Base-by-base conservation (phyloP, 2,888 invertebrate genomes). In the Maniola hyperantus region DNA sequence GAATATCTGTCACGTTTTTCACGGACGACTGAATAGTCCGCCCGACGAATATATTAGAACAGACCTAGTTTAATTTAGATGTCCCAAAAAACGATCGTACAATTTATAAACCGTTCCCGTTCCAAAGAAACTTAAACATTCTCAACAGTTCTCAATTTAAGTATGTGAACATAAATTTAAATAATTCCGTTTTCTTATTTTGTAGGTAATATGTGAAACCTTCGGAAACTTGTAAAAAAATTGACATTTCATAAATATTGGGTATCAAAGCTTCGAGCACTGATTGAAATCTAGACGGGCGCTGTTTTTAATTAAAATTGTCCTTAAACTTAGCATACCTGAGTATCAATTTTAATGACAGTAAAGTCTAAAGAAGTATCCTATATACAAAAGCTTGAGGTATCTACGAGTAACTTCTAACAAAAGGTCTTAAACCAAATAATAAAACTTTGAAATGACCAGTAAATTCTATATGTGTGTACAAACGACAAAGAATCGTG, bases 241-340 rank as follows among this genome's bases (percentile, higher is more conserved):
- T 20, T 42, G 13, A 15, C 42, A 20, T 20, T 42, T 18, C 39
- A 18, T 55, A 36, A 57, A 57, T 57, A 57, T 57, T 42, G 39
- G 57, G 13, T 57, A 42, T 57, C 57, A 57, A 42, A 57, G 57
- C 57, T 20, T 57, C 20, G 57, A 39, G 7, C 20, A 57, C 39
- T 42, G 57, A 57, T 57, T 20, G 57, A 42, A 57, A 57, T 57
- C 57, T 57, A 57, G 57, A 57, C 20, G 42, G 39, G 15, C 57
- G 57, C 20, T 57, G 42, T 39, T 57, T 57, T 57, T 57, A 57
- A 57, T 57, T 57, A 57, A 57, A 57, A 39, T 13, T 42, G 20
- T 42, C 55, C 34, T 39, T 15, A 20, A 54, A n/a, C 33, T 54
- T 51, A 51, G 18, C 50, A 26, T 20, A 20, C 11, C 50, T 26